Evolutionary conservation across 2,797 vertebrate species (phyloP), one percentile per base, ranked within the genome.

Genomic region (Fistularia commersonii): DNA sequence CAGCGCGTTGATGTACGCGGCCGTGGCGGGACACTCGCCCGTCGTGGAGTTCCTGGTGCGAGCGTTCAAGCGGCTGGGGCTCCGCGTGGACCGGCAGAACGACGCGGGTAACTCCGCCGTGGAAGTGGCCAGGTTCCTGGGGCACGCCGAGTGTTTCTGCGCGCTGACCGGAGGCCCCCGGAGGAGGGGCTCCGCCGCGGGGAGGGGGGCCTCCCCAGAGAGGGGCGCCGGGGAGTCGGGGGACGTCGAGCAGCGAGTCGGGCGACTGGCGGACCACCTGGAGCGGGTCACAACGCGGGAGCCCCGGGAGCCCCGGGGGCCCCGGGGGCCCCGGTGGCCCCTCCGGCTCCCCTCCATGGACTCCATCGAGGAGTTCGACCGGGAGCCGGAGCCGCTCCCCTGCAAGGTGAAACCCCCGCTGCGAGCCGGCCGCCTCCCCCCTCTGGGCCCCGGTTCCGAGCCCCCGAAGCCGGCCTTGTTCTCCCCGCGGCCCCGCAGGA

Each of bases 51-150:
- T 91, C 48, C 50, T 91, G 46, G 85, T 89, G 53, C 66, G 87
- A 12, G 88, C 88, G n/a, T 91, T 91, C 57, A 91, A 90, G 66
- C 74, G 88, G 36, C 58, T 91, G 11, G 85, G 90, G 23, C 82
- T 92, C 4, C 80, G 86, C 55, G 74, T 91, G 31, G 74, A 91
- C 69, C 54, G 86, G 12, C 82, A 66, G 31, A 91, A 92, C 50
- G 81, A 83, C 62, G 89, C 81, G 33, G 88, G 89, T 0, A 89
- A 91, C 78, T 90, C 86, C 0, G 89, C 89, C 0, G 46, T 80
- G 0, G 80, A 76, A 6, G 85, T 91, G 41, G 88, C 88, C 0
- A 83, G 69, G 58, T 85, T 84, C 15, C 85, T 92, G 3, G 82
- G 89, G 6, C 86, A 90, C 73, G 61, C 60, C 0, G 76, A 88